A percentile compares a stretch with the other conserved stretches of the same genome.
Evolutionary conservation across 2,113 vertebrate species (phyloP).

Genomic region (Orthonyx spaldingii): DNA sequence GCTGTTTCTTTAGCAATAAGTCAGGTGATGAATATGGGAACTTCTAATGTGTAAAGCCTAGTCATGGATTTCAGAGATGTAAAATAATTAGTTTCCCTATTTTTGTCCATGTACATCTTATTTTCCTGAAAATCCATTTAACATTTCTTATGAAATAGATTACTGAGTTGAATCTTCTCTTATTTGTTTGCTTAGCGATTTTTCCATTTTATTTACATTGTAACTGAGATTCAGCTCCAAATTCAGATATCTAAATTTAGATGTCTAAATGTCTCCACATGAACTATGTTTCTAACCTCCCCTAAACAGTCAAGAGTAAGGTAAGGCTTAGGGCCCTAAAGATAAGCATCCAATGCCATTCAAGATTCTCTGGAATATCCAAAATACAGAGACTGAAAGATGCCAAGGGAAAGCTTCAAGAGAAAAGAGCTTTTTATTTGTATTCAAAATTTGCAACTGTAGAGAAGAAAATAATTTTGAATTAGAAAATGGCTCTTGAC

Average conservation of each 20-base stretch:
- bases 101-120: not conserved
- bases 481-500: not conserved
- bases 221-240: not conserved
- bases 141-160: not conserved
- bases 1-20: not conserved
- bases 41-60: not conserved
- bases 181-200: not conserved
- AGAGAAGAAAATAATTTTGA: not conserved
- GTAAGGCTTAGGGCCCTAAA: not conserved
- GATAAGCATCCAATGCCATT: rapidly evolving
- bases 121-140: not conserved
- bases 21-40: not conserved
- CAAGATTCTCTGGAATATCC: not conserved
- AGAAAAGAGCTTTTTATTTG: not conserved
- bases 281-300: not conserved
- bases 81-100: not conserved
- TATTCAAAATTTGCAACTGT: not conserved
- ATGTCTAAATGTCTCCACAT: not conserved
- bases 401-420: not conserved
- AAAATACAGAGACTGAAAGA: not conserved
- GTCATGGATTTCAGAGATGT: not conserved
- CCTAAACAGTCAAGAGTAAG: not conserved
- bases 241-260: not conserved
- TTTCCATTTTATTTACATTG: not conserved
- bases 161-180: not conserved